Conservation (phyloP, 2,797 vertebrate genomes). For the Chromobotia macracanthus region DNA sequence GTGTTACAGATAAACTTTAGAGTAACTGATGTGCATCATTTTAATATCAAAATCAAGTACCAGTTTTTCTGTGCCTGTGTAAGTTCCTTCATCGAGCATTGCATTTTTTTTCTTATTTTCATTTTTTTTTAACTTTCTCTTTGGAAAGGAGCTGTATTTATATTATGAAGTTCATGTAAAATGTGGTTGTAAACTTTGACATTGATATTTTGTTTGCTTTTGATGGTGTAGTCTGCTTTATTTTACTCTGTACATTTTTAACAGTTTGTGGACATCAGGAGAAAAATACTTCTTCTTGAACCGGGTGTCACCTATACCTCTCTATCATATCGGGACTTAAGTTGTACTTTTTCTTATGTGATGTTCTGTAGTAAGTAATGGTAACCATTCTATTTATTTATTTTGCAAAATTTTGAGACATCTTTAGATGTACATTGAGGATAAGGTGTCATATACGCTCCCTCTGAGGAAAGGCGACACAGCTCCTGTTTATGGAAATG, state of each 20-base stretch:
- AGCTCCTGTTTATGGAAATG: constrained; percentile 72
- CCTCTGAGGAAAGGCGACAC: constrained; percentile 62
- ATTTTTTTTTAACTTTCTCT: constrained; percentile 3
- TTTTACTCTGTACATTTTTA: constrained; percentile 64
- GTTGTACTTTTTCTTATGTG: constrained; percentile 75
- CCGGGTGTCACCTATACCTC: constrained; percentile 65
- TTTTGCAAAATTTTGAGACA: constrained; percentile 69
- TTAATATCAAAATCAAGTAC: constrained; percentile 82
- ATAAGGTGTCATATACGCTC: constrained; percentile 24
- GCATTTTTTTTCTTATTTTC: constrained; percentile 69
- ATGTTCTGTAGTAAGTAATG: constrained; percentile 73
- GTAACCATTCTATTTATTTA: constrained; percentile 79
- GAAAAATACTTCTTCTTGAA: no score
- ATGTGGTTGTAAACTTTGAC: constrained; percentile 82
- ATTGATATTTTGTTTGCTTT: constrained; percentile 72
- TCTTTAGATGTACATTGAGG: constrained; percentile 63
- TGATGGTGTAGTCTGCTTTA: constrained; percentile 77
- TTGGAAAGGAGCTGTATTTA: constrained; percentile 71
- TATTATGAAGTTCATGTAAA: constrained; percentile 80
- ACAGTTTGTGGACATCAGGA: constrained; percentile 71
- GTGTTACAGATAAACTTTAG: constrained; percentile 83
- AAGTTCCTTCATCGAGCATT: constrained; percentile 64
- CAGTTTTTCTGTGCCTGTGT: constrained; percentile 80
- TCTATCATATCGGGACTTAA: constrained; percentile 71
- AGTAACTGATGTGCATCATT: constrained; percentile 81